These are phyloP conservation scores for Eupsittula cactorum DNA, from an alignment of 2,113 vertebrate species.

Conservation along the genomic window DNA sequence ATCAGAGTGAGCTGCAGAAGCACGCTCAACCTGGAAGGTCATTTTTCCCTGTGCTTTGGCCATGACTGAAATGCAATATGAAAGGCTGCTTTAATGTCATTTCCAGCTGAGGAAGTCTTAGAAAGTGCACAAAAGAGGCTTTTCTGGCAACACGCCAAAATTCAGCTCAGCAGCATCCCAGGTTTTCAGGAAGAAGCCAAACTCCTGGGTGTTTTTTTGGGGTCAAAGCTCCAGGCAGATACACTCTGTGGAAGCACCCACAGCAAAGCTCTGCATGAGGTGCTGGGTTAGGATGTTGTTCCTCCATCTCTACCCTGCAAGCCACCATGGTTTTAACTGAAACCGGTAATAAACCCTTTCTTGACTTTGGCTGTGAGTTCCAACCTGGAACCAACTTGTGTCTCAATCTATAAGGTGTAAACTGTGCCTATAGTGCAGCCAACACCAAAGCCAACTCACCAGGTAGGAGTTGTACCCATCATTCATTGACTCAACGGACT, in stretches of 20 bases:
- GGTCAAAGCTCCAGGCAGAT: not conserved
- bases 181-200: not conserved
- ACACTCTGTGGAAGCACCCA: not conserved
- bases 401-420: not conserved
- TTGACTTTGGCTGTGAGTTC: not conserved
- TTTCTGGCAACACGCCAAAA: not conserved
- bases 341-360: not conserved
- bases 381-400: not conserved
- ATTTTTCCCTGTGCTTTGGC: not conserved
- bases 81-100: constrained; percentile 10
- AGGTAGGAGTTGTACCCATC: constrained; percentile 88
- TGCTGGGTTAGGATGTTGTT: not conserved
- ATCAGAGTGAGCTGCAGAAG: not conserved
- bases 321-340: not conserved
- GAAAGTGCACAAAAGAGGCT: constrained; percentile 8
- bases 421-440: not conserved
- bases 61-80: not conserved
- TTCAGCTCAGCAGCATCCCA: not conserved
- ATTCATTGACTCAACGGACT: constrained; percentile 87
- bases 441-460: constrained; percentile 77
- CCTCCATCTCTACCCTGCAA: not conserved
- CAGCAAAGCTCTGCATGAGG: not conserved
- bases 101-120: constrained; percentile 43
- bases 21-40: not conserved
- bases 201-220: not conserved